Conservation (phyloP, 2,888 invertebrate genomes). For the Trichopoda pennipes region DNA sequence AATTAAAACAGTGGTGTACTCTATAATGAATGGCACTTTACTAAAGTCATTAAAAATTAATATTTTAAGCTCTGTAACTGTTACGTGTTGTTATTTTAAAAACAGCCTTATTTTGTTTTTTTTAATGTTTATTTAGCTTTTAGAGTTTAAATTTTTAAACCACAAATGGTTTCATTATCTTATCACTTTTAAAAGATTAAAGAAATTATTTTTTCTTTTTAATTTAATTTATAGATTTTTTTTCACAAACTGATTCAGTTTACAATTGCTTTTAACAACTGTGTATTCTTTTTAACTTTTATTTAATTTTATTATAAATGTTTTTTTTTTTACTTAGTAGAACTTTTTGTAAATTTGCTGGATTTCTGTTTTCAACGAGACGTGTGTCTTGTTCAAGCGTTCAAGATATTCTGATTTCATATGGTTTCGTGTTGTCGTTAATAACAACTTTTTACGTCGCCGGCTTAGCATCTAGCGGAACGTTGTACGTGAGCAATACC, state of each 20-base stretch:
- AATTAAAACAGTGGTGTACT: neutral
- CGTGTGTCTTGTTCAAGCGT: constrained; percentile 67
- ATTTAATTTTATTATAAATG: neutral
- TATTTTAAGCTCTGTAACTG: neutral
- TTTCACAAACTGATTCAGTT: neutral
- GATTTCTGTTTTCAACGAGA: constrained; percentile 15
- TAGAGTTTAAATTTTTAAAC: neutral
- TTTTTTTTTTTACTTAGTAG: neutral
- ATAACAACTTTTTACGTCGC: constrained; percentile 67
- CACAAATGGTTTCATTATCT: neutral
- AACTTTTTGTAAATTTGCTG: constrained; percentile 22
- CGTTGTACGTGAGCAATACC: constrained; percentile 46
- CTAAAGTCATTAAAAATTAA: neutral
- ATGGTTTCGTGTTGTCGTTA: constrained; percentile 51
- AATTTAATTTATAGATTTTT: neutral
- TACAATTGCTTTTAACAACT: no score
- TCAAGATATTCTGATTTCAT: constrained; percentile 70
- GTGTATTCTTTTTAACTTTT: no score
- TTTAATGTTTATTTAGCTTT: neutral
- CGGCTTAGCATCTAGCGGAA: constrained; percentile 59
- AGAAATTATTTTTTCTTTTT: neutral
- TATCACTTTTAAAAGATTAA: neutral
- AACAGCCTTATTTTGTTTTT: neutral
- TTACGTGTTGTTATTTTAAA: neutral
- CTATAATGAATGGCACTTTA: neutral